Percentiles rank a stretch among this genome's conserved stretches.
phyloP scores from a whole-genome alignment of 2,888 invertebrate genomes.

The Argyresthia albistria region DNA sequence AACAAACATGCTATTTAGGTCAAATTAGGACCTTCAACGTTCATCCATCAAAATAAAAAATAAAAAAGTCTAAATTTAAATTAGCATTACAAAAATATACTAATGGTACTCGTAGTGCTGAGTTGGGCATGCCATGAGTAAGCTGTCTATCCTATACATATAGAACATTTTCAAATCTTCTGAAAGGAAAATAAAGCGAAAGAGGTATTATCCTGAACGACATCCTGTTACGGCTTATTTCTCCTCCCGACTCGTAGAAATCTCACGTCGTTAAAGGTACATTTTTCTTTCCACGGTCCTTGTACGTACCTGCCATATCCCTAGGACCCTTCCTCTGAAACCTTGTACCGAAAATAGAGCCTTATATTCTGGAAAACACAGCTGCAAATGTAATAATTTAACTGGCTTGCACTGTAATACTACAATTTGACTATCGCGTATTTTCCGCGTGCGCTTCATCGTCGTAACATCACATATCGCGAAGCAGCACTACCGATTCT shows the following conservation, averaged over 20 bases:
- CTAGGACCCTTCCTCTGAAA: slow-evolving; percentile 46
- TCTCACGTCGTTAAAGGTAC: slow-evolving; percentile 68
- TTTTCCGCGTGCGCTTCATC: slow-evolving; percentile 43
- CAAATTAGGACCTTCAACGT: no score
- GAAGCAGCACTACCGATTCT: slow-evolving; percentile 36
- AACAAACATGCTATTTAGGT: no score
- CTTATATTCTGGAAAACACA: slow-evolving; percentile 56
- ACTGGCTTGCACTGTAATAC: slow-evolving; percentile 63
- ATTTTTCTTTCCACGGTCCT: slow-evolving; percentile 69
- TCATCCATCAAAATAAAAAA: no score
- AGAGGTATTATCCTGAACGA: slow-evolving; percentile 65
- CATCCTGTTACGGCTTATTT: slow-evolving; percentile 70
- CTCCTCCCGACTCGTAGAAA: slow-evolving; percentile 59
- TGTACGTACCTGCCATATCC: slow-evolving; percentile 55
- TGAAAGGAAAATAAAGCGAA: slow-evolving; percentile 54
- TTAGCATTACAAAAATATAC: no score
- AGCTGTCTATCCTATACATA: neutral
- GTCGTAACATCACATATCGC: slow-evolving; percentile 11
- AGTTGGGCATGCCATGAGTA: no score
- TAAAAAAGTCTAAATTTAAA: no score
- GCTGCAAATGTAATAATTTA: slow-evolving; percentile 66
- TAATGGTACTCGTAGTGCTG: no score
- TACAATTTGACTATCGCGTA: slow-evolving; percentile 73
- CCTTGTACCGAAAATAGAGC: slow-evolving; percentile 51
- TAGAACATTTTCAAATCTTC: slow-evolving; percentile 22